Base-by-base conservation (phyloP, 2,888 invertebrate species). In the Mechanitis mazaeus region DNA sequence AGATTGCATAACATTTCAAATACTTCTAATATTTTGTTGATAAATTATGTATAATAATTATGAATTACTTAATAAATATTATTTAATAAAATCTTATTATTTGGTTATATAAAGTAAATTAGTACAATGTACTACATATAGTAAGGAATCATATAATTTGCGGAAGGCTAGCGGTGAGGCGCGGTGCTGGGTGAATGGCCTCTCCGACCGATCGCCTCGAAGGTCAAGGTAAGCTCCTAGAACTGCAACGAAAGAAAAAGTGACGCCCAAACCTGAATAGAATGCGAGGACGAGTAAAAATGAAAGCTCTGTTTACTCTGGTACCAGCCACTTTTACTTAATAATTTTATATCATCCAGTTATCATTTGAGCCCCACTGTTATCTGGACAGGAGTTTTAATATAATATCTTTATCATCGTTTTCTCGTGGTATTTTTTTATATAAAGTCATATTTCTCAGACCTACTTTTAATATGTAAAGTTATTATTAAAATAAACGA, bases 231-330 rank as follows among this genome's bases (percentile, higher is more conserved):
- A 66, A 67, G 71, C 70, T 71, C 70, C 72, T 71, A 74, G 72
- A 61, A 67, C 64, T 69, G 69, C 65, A 85, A 85, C 83, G 89
- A 90, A 89, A 89, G 83, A 89, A 90, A 90, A 90, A 90, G 90
- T 90, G 88, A 87, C 87, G 81, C 80, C 87, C 83, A 84, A 88
- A 87, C 87, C 85, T 84, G 87, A 87, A 86, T 85, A 86, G 85
- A 84, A 83, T 81, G 79, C 73, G 74, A 71, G 88, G 87, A 87
- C 89, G 84, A 79, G 84, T 86, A 89, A 89, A 90, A 90, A 87
- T 85, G 90, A 90, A 89, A 90, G 89, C 87, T 80, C 28, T 31
- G 1, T 50, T 7, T 50, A 50, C 31, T 31, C n/a, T 47, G 4
- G 6, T 2, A 50, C 42, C 47, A n/a, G 20, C 11, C 20, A 50